Evolutionary conservation across 2,113 vertebrate species (phyloP).

Genomic region (Rhabdomys dilectus): DNA sequence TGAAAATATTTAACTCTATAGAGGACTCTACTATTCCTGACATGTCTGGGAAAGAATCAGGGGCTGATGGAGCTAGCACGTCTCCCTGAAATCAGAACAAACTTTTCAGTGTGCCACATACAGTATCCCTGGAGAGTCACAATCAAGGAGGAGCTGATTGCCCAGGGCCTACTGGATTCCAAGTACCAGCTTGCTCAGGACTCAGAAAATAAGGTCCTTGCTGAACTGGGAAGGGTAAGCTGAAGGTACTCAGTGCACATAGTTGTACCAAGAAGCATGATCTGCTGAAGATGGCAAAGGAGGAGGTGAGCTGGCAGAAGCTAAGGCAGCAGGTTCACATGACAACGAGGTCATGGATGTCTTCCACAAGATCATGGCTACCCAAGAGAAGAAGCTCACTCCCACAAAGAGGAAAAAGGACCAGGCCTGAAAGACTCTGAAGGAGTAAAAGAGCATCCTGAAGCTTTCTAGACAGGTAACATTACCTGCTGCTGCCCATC

Average conservation of each 20-base stretch:
- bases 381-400: conserved; percentile 97
- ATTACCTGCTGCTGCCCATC: not conserved
- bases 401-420: conserved; percentile 99
- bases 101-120: conserved; percentile 97
- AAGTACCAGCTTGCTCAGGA: conserved; percentile 88
- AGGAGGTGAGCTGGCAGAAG: conserved; percentile 96
- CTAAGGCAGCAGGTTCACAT: conserved; percentile 96
- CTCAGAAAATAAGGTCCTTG: not conserved
- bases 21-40: conserved; percentile 98
- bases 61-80: conserved; percentile 93
- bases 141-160: conserved; percentile 97
- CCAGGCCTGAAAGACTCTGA: conserved; percentile 97
- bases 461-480: conserved; percentile 94
- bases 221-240: not conserved
- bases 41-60: conserved; percentile 93
- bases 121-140: conserved; percentile 96
- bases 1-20: conserved; percentile 98
- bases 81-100: conserved; percentile 98
- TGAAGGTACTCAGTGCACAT: not conserved
- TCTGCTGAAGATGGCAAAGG: conserved; percentile 92
- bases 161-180: conserved; percentile 97
- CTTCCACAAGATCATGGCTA: conserved; percentile 98
- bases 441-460: conserved; percentile 97
- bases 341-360: conserved; percentile 98
- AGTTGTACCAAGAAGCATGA: not conserved